phyloP scores from a whole-genome alignment of 2,113 vertebrate species.

The Ophiodon elongatus region DNA sequence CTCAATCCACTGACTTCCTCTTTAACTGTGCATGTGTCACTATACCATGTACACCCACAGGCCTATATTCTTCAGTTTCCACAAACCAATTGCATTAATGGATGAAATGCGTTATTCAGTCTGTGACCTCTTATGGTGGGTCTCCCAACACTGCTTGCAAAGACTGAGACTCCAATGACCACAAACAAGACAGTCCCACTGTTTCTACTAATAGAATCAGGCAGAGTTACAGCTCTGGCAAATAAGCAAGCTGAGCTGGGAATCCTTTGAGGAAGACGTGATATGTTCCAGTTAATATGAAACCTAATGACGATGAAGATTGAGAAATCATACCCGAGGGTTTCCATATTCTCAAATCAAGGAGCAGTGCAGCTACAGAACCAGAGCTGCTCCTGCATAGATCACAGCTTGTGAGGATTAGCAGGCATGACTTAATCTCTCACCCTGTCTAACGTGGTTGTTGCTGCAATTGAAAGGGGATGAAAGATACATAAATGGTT shows the following conservation, averaged over 20 bases:
- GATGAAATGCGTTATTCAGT: conserved; percentile 29
- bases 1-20: not conserved
- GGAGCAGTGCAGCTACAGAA: conserved; percentile 53
- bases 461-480: conserved; percentile 64
- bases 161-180: conserved; percentile 50
- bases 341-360: conserved; percentile 52
- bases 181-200: conserved; percentile 68
- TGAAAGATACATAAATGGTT: conserved; percentile 58
- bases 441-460: conserved; percentile 65
- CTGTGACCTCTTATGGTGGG: conserved; percentile 46
- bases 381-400: conserved; percentile 69
- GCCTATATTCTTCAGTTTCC: conserved; percentile 27
- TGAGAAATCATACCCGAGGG: conserved; percentile 48
- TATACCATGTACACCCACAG: not conserved
- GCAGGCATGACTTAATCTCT: conserved; percentile 81
- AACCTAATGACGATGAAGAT: conserved; percentile 58
- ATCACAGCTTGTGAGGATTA: conserved; percentile 82
- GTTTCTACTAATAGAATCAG: conserved; percentile 75
- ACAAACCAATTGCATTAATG: conserved; percentile 35
- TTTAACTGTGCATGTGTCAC: conserved; percentile 18
- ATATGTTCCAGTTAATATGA: conserved; percentile 64
- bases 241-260: conserved; percentile 54
- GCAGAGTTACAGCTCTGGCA: conserved; percentile 68
- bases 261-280: conserved; percentile 60
- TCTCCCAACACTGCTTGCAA: conserved; percentile 39